Conservation (phyloP, 2,797 vertebrate genomes). For the Amblyraja radiata region DNA sequence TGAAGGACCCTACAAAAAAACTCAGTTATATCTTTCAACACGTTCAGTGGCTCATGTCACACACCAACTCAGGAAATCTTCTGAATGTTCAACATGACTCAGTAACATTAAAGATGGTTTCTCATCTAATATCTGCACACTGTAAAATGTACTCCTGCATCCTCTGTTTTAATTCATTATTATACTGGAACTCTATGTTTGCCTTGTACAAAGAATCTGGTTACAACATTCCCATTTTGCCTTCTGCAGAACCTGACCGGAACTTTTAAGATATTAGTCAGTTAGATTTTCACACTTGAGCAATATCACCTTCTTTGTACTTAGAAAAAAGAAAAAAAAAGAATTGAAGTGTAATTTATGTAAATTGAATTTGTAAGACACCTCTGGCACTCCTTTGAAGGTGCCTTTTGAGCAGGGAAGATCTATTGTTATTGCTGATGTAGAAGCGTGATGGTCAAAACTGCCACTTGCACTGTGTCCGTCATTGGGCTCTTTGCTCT, state of each 20-base stretch:
- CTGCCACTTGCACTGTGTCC: conserved; percentile 75
- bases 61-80: conserved; percentile 98
- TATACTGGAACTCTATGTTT: conserved; percentile 76
- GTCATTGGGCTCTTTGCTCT: conserved; percentile 11
- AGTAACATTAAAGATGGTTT: conserved; percentile 75
- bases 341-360: conserved; percentile 67
- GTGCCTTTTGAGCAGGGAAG: conserved; percentile 69
- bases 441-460: conserved; percentile 65
- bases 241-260: conserved; percentile 71
- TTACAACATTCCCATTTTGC: conserved; percentile 93
- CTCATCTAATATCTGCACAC: conserved; percentile 82
- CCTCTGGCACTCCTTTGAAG: conserved; percentile 49
- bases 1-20: conserved; percentile 86
- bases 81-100: conserved; percentile 96
- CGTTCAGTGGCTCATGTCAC: conserved; percentile 88
- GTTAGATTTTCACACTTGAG: conserved; percentile 64
- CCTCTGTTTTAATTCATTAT: conserved; percentile 74
- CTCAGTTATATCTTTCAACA: conserved; percentile 50
- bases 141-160: conserved; percentile 76
- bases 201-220: conserved; percentile 70
- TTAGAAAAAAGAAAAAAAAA: conserved; percentile 53
- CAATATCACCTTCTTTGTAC: conserved; percentile 79
- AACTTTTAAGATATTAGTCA: conserved; percentile 65
- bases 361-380: conserved; percentile 56
- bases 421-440: conserved; percentile 59